Base-by-base conservation (phyloP, 2,797 vertebrate genomes). In the Brotogeris chrysoptera region DNA sequence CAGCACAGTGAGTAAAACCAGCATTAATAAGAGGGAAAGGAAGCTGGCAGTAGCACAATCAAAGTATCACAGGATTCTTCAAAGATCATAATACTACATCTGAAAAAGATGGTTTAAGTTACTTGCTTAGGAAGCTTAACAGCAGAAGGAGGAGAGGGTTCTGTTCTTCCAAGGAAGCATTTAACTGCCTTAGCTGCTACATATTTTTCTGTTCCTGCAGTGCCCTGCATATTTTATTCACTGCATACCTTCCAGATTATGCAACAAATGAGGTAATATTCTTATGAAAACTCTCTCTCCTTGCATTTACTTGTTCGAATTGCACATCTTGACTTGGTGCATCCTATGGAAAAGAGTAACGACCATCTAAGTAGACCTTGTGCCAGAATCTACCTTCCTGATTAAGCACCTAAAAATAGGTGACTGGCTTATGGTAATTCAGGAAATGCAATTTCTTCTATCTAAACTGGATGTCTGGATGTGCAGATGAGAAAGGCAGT, bases 271-370 rank as follows among this genome's bases (percentile, higher is more conserved):
- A 83, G 13, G 57, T 91, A 78, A 53, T 61, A 65, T 10, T 84
- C 57, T 34, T 88, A 60, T 5, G 47, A 61, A 60, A 77, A 41
- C n/a, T 66, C 30, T 65, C 52, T 74, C 13, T 77, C 21, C 52
- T 64, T 53, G 13, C 43, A 13, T 76, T 82, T 91, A 32, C 18
- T 2, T 13, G 13, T 77, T 88, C 16, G 2, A 0, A 0, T 0
- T 82, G 15, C 65, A 43, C 20, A 18, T 50, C 53, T 81, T 72
- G 63, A 70, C 16, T 72, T 23, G 8, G 27, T 83, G 28, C 50
- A 52, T 89, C 50, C 14, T 34, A 3, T 34, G 41, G 59, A 85
- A 88, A 76, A n/a, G 6, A 63, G 2, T 52, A 73, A 38, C 59
- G 24, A n/a, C 24, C 1, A 0, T 43, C 41, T 43, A 46, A 68